Conservation (phyloP, 2,888 invertebrate genomes). For the Lordiphosa fenestrarum region DNA sequence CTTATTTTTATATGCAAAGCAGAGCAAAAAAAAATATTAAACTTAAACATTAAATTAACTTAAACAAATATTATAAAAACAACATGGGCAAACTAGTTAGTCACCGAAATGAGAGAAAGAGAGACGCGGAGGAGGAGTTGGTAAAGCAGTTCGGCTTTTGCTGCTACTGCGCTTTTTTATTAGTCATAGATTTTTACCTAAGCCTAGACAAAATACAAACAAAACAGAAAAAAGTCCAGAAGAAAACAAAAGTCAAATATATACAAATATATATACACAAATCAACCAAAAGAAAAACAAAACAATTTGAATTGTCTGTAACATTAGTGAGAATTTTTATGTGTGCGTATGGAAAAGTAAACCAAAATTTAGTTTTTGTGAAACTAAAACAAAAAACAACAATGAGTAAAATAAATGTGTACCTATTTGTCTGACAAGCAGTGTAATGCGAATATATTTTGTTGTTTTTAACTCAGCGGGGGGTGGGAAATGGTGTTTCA, state of each 20-base stretch:
- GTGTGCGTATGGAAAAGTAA: conserved; percentile 19
- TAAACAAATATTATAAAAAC: conserved; percentile 14
- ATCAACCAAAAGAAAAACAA: no score
- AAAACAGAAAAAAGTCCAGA: conserved; percentile 34
- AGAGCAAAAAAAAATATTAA: conserved; percentile 48
- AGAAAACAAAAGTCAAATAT: conserved; percentile 44
- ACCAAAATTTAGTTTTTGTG: conserved; percentile 29
- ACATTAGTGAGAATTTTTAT: conserved; percentile 36
- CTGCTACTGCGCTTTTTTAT: conserved; percentile 37
- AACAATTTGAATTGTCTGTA: conserved; percentile 26
- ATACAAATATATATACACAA: conserved; percentile 12
- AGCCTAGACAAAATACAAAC: conserved; percentile 21
- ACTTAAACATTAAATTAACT: conserved; percentile 47
- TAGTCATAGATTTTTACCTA: conserved; percentile 33
- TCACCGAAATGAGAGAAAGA: conserved; percentile 44
- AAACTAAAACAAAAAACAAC: conserved; percentile 14
- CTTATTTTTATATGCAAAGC: conserved; percentile 65
- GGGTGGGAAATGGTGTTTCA: no score
- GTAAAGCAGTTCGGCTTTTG: conserved; percentile 29
- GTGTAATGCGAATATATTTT: conserved; percentile 16
- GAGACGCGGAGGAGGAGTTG: conserved; percentile 11
- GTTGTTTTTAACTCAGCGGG: no score
- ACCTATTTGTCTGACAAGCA: conserved; percentile 63
- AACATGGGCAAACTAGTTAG: conserved; percentile 50
- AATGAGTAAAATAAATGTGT: conserved; percentile 53